These are phyloP conservation scores for Drosophila obscura DNA, from an alignment of 1,140 invertebrate species.

Conservation along the genomic window DNA sequence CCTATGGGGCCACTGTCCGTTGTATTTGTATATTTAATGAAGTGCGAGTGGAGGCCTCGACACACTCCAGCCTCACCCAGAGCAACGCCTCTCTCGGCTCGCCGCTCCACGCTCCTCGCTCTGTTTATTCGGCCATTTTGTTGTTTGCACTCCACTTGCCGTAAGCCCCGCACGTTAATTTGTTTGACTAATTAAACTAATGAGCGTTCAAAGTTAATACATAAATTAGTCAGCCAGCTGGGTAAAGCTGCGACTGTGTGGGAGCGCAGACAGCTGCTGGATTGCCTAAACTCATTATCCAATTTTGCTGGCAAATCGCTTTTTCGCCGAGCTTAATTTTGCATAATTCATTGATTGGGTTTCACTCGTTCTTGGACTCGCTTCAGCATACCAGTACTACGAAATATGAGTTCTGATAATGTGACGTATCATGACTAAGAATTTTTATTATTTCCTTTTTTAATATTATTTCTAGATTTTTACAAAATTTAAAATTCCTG, in stretches of 20 bases:
- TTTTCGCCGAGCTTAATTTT: conserved; percentile 3
- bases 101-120: background rate
- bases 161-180: conserved; percentile 80
- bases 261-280: background rate
- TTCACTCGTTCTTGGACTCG: conserved; percentile 5
- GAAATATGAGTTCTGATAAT: conserved; percentile 8
- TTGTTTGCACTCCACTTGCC: conserved; percentile 76
- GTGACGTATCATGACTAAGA: too few species aligned
- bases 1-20: conserved; percentile 31
- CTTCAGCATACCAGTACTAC: background rate
- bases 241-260: conserved; percentile 4
- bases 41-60: conserved; percentile 18
- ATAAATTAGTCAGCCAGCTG: conserved; percentile 72
- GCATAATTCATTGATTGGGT: conserved; percentile 33
- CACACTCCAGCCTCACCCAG: background rate
- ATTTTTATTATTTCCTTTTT: too few species aligned
- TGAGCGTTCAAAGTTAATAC: conserved; percentile 84
- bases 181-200: conserved; percentile 84
- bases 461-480: too few species aligned
- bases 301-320: conserved; percentile 44
- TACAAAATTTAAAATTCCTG: too few species aligned
- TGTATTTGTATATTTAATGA: conserved; percentile 75
- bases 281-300: conserved; percentile 22
- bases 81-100: background rate
- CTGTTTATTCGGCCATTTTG: conserved; percentile 78